phyloP scores from a whole-genome alignment of 2,113 vertebrate species.

The Cavia aperea region DNA sequence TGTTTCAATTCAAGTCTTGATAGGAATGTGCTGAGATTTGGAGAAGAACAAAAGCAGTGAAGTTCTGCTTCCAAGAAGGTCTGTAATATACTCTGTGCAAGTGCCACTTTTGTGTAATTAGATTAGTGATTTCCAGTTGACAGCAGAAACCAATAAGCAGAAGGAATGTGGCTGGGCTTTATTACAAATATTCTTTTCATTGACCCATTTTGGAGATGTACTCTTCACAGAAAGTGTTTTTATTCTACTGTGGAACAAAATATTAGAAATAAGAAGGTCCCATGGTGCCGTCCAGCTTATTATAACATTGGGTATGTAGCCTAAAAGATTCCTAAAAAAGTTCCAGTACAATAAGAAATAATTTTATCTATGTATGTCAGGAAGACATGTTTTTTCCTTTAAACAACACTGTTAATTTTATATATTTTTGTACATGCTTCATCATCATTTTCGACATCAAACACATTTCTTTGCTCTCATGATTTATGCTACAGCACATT shows the following conservation, averaged over 20 bases:
- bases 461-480: slow-evolving; percentile 37
- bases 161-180: background rate
- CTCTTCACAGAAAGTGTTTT: background rate
- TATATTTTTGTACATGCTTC: slow-evolving; percentile 53
- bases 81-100: background rate
- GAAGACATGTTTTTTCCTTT: background rate
- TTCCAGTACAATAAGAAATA: slow-evolving; percentile 33
- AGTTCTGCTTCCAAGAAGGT: background rate
- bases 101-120: background rate
- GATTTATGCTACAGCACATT: slow-evolving; percentile 40
- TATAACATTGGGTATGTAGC: background rate
- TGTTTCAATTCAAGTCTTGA: background rate
- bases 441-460: slow-evolving; percentile 52
- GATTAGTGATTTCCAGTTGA: background rate
- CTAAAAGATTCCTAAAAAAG: background rate
- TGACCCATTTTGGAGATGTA: background rate
- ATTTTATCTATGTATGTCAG: slow-evolving; percentile 23
- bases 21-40: background rate
- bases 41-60: background rate
- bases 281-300: background rate
- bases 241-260: background rate
- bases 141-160: background rate
- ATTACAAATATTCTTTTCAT: background rate
- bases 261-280: background rate
- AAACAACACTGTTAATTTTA: slow-evolving; percentile 36